Evolutionary conservation across 2,797 vertebrate species (phyloP).

Genomic region (Adrianichthys oophorus): DNA sequence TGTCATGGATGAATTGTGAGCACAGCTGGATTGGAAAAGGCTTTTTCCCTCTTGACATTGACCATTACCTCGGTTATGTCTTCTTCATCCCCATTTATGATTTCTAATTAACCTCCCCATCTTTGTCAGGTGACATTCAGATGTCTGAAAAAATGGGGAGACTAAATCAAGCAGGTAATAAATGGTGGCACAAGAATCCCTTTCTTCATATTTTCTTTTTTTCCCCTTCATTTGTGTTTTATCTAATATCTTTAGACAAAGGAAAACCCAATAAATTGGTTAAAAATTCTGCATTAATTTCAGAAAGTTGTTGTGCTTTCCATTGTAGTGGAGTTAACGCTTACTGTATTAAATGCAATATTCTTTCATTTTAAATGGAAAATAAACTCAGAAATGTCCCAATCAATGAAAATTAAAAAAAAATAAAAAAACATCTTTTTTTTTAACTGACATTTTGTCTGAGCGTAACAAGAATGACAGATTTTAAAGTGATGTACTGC

Average conservation of each 20-base stretch:
- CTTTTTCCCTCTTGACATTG: background rate
- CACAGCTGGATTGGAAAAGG: background rate
- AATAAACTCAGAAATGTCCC: background rate
- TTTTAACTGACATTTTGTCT: constrained; percentile 33
- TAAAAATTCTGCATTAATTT: too few species aligned
- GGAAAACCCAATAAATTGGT: too few species aligned
- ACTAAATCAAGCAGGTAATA: too few species aligned
- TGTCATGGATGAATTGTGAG: background rate
- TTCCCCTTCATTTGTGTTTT: too few species aligned
- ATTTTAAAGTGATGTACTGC: constrained; percentile 76
- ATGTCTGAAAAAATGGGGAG: too few species aligned
- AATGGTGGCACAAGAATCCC: too few species aligned
- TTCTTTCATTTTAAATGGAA: background rate
- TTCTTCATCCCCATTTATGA: background rate
- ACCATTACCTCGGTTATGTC: background rate
- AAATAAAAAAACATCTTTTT: constrained; percentile 18
- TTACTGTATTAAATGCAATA: too few species aligned
- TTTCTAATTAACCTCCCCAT: background rate
- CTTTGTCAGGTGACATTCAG: background rate
- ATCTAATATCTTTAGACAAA: too few species aligned
- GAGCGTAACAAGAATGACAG: constrained; percentile 63
- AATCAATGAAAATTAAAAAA: constrained; percentile 3
- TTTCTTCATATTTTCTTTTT: too few species aligned
- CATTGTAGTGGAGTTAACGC: too few species aligned
- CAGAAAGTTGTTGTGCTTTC: too few species aligned